These are phyloP conservation scores for Eupsilia transversa DNA, from an alignment of 2,888 invertebrate species.

Conservation along the genomic window DNA sequence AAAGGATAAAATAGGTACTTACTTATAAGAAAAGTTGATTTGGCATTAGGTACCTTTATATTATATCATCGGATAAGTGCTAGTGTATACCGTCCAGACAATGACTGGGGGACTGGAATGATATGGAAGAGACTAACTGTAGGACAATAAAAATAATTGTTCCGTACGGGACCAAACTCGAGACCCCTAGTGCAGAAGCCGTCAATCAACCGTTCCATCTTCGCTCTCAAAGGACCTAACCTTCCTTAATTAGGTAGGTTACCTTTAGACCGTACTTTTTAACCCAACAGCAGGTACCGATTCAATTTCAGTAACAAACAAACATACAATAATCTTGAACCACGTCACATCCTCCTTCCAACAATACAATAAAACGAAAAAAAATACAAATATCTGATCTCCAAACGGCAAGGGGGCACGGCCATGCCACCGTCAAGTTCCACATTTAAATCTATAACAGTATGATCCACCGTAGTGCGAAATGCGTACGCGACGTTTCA, in stretches of 20 bases:
- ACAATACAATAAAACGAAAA: not conserved
- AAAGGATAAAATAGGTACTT: not conserved
- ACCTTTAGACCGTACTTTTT: too few species aligned
- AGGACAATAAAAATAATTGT: not conserved
- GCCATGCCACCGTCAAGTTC: not conserved
- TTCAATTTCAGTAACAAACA: not conserved
- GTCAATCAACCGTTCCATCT: not conserved
- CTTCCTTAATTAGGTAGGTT: not conserved
- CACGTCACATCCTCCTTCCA: not conserved
- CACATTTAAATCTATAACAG: slow-evolving; percentile 5
- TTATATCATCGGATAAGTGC: not conserved
- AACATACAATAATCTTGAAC: slow-evolving; percentile 18
- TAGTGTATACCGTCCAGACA: not conserved
- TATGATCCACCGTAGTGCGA: not conserved
- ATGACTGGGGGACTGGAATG: not conserved
- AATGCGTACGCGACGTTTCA: not conserved
- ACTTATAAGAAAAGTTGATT: not conserved
- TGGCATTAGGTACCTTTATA: not conserved
- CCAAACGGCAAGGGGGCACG: not conserved
- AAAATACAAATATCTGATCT: not conserved
- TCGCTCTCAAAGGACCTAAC: not conserved
- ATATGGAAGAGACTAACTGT: not conserved
- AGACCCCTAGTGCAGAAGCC: not conserved
- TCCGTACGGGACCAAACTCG: not conserved
- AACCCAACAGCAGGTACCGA: not conserved